Conservation (phyloP, 1,140 invertebrate genomes). For the Caerostris darwini region DNA sequence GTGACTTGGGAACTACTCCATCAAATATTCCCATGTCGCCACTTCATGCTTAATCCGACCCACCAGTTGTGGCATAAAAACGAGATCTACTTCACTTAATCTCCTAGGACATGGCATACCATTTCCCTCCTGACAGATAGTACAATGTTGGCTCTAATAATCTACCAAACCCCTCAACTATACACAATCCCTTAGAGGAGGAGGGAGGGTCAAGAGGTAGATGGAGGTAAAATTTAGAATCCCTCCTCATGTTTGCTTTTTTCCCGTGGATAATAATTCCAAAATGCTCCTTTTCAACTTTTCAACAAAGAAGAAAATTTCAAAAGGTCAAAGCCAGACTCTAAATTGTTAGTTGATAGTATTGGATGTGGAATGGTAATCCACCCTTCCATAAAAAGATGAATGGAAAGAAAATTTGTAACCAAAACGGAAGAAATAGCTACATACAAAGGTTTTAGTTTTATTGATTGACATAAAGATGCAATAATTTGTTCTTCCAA, state of each 20-base stretch:
- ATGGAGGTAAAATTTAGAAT: slow-evolving; percentile 10
- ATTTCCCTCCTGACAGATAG: neutral
- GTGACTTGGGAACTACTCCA: slow-evolving; percentile 39
- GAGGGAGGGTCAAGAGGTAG: slow-evolving; percentile 43
- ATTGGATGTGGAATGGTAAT: neutral
- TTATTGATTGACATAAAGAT: neutral
- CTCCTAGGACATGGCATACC: slow-evolving; percentile 5
- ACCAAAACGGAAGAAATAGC: neutral
- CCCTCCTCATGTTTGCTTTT: slow-evolving; percentile 50
- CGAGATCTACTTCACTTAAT: slow-evolving; percentile 44
- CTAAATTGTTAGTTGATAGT: neutral
- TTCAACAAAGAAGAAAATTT: slow-evolving; percentile 23
- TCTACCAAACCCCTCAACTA: neutral
- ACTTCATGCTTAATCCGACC: slow-evolving; percentile 60
- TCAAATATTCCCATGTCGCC: slow-evolving; percentile 51
- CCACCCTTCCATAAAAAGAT: neutral
- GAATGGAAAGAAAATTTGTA: neutral
- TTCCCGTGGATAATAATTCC: slow-evolving; percentile 50
- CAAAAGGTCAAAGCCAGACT: neutral
- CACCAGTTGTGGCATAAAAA: slow-evolving; percentile 38
- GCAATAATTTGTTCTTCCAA: no score
- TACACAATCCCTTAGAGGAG: neutral
- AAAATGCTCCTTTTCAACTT: slow-evolving; percentile 51
- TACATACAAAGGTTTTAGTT: neutral
- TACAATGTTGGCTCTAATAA: slow-evolving; percentile 48